Evolutionary conservation across 2,888 invertebrate genomes (phyloP).

Genomic region (Plagiodera versicolora): DNA sequence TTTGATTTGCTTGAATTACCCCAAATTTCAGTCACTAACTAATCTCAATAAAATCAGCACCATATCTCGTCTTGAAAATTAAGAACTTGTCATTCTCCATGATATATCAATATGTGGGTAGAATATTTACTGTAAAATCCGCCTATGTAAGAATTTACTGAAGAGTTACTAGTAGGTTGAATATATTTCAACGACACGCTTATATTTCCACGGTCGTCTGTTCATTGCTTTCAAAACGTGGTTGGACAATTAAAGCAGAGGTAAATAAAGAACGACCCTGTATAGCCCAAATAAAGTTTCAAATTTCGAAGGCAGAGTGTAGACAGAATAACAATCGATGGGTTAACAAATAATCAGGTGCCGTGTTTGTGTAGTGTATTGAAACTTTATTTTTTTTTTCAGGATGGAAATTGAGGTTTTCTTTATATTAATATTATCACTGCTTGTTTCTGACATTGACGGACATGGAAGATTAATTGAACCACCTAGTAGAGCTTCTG

Average conservation of each 20-base stretch:
- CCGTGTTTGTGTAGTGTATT: too few relatives aligned
- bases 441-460: constrained; percentile 6
- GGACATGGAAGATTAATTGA: constrained; percentile 79
- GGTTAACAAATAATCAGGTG: too few relatives aligned
- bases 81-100: too few relatives aligned
- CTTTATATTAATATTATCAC: constrained; percentile 14
- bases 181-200: too few relatives aligned
- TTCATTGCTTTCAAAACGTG: background rate
- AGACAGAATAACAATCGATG: background rate
- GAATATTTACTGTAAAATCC: background rate
- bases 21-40: too few relatives aligned
- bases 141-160: background rate
- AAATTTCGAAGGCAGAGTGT: background rate
- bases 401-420: constrained; percentile 23
- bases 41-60: too few relatives aligned
- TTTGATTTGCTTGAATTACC: too few relatives aligned
- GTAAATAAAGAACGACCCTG: background rate
- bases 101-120: too few relatives aligned
- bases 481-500: constrained; percentile 83
- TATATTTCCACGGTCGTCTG: too few relatives aligned
- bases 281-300: background rate
- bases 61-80: too few relatives aligned
- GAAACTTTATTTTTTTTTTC: constrained; percentile 14
- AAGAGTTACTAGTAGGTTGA: too few relatives aligned
- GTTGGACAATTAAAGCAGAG: background rate